Percentiles rank a stretch among this genome's conserved stretches.
phyloP scores from a whole-genome alignment of 1,140 invertebrate species.

The Aphelinus certus region DNA sequence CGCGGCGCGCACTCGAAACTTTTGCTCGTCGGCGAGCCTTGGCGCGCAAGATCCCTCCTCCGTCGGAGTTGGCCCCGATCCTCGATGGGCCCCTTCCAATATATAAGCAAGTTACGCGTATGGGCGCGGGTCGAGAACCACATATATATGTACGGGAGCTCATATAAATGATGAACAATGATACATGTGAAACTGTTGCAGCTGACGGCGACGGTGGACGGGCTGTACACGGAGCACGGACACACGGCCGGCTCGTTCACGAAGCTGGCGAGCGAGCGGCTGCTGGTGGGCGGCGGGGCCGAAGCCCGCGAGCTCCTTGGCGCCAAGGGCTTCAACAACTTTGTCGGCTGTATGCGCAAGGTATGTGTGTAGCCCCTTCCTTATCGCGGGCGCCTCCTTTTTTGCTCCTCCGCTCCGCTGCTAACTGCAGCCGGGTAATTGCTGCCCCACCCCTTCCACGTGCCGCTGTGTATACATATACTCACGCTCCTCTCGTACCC shows the following conservation, averaged over 20 bases:
- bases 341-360: conserved; percentile 94
- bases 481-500: too few relatives aligned
- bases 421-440: too few relatives aligned
- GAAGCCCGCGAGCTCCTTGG: conserved; percentile 82
- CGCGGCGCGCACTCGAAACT: too few relatives aligned
- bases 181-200: conserved; percentile 63
- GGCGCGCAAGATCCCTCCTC: too few relatives aligned
- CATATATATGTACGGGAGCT: too few relatives aligned
- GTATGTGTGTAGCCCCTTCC: conserved; percentile 65
- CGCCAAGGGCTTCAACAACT: conserved; percentile 87
- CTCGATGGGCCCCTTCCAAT: too few relatives aligned
- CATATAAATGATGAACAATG: neutral
- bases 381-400: neutral
- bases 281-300: conserved; percentile 90
- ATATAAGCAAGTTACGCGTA: too few relatives aligned
- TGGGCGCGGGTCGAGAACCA: too few relatives aligned
- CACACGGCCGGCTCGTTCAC: conserved; percentile 92
- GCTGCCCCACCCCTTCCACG: too few relatives aligned
- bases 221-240: conserved; percentile 89
- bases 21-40: too few relatives aligned
- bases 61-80: too few relatives aligned
- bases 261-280: conserved; percentile 84
- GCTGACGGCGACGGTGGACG: conserved; percentile 92
- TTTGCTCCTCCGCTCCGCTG: neutral
- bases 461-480: too few relatives aligned